Evolutionary conservation across 1,140 invertebrate genomes (phyloP).

Genomic region (Saccostrea cuccullata): DNA sequence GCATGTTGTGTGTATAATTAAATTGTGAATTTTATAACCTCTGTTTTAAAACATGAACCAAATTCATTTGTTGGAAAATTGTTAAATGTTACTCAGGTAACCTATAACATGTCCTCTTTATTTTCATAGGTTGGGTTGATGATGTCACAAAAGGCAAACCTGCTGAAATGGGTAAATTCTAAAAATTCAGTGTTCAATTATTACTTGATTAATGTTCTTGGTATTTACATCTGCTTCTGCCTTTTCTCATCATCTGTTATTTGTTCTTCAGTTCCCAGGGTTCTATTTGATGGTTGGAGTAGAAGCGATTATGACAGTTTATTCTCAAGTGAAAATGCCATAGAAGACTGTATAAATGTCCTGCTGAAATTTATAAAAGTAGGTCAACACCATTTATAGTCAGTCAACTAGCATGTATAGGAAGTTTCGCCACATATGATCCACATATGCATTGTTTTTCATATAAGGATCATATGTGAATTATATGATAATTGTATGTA

Average conservation of each 20-base stretch:
- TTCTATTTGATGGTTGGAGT: conserved; percentile 93
- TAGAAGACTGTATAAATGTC: conserved; percentile 73
- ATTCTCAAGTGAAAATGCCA: conserved; percentile 82
- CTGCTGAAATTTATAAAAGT: conserved; percentile 73
- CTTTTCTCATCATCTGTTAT: background rate
- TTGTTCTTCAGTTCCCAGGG: conserved; percentile 84
- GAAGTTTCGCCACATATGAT: no score
- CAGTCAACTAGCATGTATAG: no score
- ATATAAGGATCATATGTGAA: no score
- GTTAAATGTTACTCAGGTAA: background rate
- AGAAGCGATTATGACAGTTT: conserved; percentile 83
- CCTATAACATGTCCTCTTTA: background rate
- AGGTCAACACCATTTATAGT: background rate
- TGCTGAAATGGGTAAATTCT: conserved; percentile 74
- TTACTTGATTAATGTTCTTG: no score
- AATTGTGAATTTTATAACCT: no score
- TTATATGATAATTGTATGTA: no score
- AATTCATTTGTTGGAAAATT: no score
- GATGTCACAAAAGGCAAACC: conserved; percentile 82
- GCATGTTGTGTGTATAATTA: no score
- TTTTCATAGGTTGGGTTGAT: conserved; percentile 80
- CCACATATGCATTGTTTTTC: no score
- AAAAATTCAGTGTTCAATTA: background rate
- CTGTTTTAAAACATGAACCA: no score
- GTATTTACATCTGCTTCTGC: no score